Evolutionary conservation across 2,797 vertebrate species (phyloP).

Genomic region (Poecilia picta): DNA sequence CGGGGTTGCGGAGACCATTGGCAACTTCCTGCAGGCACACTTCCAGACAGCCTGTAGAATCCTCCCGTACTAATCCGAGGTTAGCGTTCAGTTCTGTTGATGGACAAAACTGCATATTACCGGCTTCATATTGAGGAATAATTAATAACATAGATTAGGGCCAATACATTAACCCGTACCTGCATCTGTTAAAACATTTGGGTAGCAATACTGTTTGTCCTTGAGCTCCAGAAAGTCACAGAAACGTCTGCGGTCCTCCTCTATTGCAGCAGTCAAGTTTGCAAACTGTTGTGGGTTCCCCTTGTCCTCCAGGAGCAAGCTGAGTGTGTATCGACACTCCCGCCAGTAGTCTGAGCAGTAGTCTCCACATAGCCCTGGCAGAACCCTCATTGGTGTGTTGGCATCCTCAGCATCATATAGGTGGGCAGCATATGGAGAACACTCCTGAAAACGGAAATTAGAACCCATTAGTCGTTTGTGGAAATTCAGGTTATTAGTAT

Average conservation of each 20-base stretch:
- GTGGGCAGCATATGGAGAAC: conserved; percentile 86
- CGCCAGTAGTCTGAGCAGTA: conserved; percentile 83
- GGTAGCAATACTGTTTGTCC: conserved; percentile 87
- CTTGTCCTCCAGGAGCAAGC: conserved; percentile 74
- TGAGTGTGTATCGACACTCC: conserved; percentile 83
- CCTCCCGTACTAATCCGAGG: conserved; percentile 79
- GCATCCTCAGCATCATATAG: conserved; percentile 86
- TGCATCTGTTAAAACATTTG: conserved; percentile 78
- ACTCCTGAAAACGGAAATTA: conserved; percentile 73
- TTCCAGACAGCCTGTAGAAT: conserved; percentile 83
- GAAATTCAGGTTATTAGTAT: background rate
- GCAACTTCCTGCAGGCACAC: conserved; percentile 85
- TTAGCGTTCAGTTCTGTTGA: conserved; percentile 78
- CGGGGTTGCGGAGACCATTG: conserved; percentile 85
- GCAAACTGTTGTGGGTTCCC: conserved; percentile 45
- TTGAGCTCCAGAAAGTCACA: conserved; percentile 82
- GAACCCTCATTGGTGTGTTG: conserved; percentile 81
- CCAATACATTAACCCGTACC: conserved; percentile 43
- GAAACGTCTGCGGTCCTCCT: conserved; percentile 76
- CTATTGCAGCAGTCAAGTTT: conserved; percentile 64
- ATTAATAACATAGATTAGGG: background rate
- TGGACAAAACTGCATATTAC: background rate
- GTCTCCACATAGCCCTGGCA: conserved; percentile 82
- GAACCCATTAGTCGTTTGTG: background rate
- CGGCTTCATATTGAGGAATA: background rate